Evolutionary conservation across 2,797 vertebrate genomes (phyloP).

Genomic region (Intellagama lesueurii): DNA sequence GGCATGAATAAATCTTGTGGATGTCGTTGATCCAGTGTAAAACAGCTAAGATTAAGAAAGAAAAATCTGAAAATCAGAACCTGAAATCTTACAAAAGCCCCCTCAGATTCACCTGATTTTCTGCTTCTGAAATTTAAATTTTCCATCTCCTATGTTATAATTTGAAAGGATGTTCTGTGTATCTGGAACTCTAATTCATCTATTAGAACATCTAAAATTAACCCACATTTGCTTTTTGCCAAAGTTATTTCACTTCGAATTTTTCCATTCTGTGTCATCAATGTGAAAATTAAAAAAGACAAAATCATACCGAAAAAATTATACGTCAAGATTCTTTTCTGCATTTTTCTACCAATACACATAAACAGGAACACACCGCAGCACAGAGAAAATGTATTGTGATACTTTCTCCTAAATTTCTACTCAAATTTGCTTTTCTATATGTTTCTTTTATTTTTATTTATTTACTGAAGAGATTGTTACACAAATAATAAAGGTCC

Average conservation of each 20-base stretch:
- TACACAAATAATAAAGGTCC: background rate
- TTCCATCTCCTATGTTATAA: background rate
- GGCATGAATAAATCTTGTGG: conserved; percentile 5
- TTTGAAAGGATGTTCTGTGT: background rate
- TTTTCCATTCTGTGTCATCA: background rate
- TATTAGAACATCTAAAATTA: background rate
- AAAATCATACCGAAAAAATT: background rate
- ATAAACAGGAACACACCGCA: background rate
- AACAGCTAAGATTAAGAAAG: background rate
- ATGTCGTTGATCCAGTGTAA: conserved; percentile 8
- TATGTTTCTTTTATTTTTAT: background rate
- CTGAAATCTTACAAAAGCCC: background rate
- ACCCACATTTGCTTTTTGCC: background rate
- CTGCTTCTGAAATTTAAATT: background rate
- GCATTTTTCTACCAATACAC: background rate
- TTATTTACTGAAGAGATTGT: background rate
- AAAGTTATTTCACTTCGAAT: background rate
- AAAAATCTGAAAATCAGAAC: background rate
- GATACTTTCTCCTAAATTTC: background rate
- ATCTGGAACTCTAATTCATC: too few relatives aligned
- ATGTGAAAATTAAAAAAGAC: background rate
- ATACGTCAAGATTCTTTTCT: background rate
- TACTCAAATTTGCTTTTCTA: background rate
- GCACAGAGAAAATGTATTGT: background rate
- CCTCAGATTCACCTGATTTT: background rate